phyloP scores from a whole-genome alignment of 2,888 invertebrate species.

The Nemoura dubitans region DNA sequence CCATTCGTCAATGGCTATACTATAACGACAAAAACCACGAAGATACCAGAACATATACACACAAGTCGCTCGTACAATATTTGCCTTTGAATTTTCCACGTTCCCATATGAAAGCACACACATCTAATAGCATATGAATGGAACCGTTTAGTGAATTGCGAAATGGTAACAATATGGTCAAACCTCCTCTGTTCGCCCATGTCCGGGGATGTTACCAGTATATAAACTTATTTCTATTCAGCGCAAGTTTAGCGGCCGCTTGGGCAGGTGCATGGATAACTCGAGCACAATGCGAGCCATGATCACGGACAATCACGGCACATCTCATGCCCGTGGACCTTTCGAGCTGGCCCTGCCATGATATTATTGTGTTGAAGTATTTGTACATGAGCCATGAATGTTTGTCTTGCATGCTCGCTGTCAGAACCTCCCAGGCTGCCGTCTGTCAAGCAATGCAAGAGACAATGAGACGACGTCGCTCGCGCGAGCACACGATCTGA shows the following conservation, averaged over 20 bases:
- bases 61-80: background rate
- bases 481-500: background rate
- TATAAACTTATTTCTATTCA: no score
- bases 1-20: background rate
- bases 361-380: conserved; percentile 31
- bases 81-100: conserved; percentile 4
- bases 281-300: background rate
- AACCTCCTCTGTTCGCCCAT: background rate
- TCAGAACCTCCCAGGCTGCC: conserved; percentile 33
- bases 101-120: conserved; percentile 4
- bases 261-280: conserved; percentile 10
- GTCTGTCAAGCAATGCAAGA: background rate
- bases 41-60: conserved; percentile 4
- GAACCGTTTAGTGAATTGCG: conserved; percentile 4
- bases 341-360: background rate
- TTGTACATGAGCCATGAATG: conserved; percentile 33
- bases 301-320: conserved; percentile 21
- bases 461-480: background rate
- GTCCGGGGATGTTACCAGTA: background rate
- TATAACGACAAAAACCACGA: conserved; percentile 2
- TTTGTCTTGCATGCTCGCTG: conserved; percentile 31
- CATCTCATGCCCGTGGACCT: background rate
- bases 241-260: background rate
- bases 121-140: background rate
- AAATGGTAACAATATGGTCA: conserved; percentile 12